Conservation (phyloP, 2,797 vertebrate species). For the Pseudotriccus pelzelni region DNA sequence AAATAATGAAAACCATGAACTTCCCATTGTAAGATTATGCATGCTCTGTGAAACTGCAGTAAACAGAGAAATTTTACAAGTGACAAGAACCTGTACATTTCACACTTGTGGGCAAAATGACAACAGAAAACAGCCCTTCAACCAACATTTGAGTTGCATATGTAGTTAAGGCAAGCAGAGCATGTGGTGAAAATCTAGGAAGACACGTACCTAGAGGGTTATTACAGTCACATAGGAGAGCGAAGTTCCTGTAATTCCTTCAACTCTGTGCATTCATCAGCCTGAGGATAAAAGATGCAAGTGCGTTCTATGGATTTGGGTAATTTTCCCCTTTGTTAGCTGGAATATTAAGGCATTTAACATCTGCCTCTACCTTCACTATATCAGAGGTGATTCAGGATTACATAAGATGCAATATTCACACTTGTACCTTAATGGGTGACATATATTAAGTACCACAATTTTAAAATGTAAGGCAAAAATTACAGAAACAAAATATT, state of each 20-base stretch:
- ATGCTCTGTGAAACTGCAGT: not conserved
- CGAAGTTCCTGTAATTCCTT: constrained; percentile 31
- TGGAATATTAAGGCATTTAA: not conserved
- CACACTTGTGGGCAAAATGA: not conserved
- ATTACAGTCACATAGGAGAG: not conserved
- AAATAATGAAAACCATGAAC: not conserved
- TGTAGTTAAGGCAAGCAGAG: not conserved
- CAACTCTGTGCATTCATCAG: not conserved
- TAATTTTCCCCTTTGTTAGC: not conserved
- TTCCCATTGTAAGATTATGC: not conserved
- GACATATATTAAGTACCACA: not conserved
- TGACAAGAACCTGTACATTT: not conserved
- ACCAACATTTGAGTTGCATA: not conserved
- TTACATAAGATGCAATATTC: not conserved
- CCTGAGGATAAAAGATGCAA: not conserved
- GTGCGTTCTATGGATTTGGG: not conserved
- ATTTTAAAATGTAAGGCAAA: not conserved
- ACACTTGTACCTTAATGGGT: not conserved
- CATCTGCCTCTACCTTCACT: not conserved
- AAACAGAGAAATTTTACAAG: not conserved
- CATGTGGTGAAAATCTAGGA: not conserved
- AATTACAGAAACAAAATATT: not conserved
- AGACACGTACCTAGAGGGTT: not conserved
- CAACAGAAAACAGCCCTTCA: not conserved
- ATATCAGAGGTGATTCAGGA: not conserved